Evolutionary conservation across 2,797 vertebrate genomes (phyloP).

Genomic region (Calcarius lapponicus): DNA sequence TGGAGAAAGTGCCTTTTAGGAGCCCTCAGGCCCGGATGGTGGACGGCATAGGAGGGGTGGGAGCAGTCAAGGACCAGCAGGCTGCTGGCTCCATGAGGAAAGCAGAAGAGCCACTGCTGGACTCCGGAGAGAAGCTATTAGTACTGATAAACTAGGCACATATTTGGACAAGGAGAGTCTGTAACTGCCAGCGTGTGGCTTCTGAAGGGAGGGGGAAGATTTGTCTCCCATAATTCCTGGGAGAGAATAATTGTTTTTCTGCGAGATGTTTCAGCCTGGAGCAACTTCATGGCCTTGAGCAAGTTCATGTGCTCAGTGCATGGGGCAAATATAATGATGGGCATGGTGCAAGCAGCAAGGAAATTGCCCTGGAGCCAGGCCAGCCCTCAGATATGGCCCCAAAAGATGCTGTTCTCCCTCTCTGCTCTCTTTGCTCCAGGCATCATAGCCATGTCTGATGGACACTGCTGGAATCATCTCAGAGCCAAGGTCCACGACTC

Average conservation of each 20-base stretch:
- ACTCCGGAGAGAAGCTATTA: neutral
- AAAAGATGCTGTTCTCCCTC: neutral
- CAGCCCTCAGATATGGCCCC: neutral
- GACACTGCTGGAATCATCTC: neutral
- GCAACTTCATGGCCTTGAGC: neutral
- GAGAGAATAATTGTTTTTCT: neutral
- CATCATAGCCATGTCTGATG: accelerated
- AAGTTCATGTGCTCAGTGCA: neutral
- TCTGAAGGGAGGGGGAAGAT: neutral
- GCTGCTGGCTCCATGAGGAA: neutral
- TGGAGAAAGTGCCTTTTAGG: neutral
- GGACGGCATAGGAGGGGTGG: neutral
- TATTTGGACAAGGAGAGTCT: conserved; percentile 46
- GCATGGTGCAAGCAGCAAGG: neutral
- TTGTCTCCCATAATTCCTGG: neutral
- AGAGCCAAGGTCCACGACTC: neutral
- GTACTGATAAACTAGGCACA: conserved; percentile 25
- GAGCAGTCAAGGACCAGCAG: neutral
- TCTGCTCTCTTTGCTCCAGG: accelerated
- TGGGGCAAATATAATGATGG: accelerated
- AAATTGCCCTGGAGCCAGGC: neutral
- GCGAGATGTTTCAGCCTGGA: accelerated
- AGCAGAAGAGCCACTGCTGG: neutral
- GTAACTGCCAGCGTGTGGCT: neutral
- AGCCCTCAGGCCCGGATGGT: accelerated